Base-by-base conservation (phyloP, 92 coral and sea anemone genomes). In the Chrysogorgia sp. region DNA sequence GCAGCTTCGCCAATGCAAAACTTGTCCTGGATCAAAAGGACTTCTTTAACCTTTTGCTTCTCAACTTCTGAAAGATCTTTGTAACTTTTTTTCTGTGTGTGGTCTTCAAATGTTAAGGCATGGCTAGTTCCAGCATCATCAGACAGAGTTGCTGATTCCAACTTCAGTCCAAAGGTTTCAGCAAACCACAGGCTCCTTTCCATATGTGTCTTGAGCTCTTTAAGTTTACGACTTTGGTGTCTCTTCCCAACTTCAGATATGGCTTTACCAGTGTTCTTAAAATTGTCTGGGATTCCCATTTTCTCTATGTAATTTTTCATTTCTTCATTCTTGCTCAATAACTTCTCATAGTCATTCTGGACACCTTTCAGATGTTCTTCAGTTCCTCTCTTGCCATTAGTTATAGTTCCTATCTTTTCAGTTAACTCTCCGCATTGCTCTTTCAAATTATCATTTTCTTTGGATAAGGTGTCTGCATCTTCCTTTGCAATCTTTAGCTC, bases 151-250 rank as follows among this genome's bases (percentile, higher is more conserved):
- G 57, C 37, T 13, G 76, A 34, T 7, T 45, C 83, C 55, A 85
- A 80, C 20, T 70, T 40, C 47, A 86, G 58, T 1, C 88, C 92
- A 77, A 57, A 86, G 0, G 92, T 82, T 14, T 89, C 61, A 53
- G 88, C 90, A 75, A 86, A 89, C 93, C 88, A 89, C 31, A 89
- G 74, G 40, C 83, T 86, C 40, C 66, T 86, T 60, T 89, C 88
- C 7, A 82, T 76, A 9, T 77, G 79, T 26, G 90, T 90, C 61
- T 82, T 90, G 1, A 90, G 84, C 14, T 82, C 85, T 29, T 45
- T 70, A 9, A 70, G 34, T 70, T 70, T 70, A 12, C 61, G 22
- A 29, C 28, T 6, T 31, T 70, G 59, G 24, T 70, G 60, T 19
- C 61, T 47, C 29, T 49, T 70, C 52, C 59, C 76, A 15, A 70